Percentiles rank a stretch among this genome's conserved stretches.
Evolutionary conservation across 2,113 vertebrate genomes (phyloP).

Genomic region (Apus apus): DNA sequence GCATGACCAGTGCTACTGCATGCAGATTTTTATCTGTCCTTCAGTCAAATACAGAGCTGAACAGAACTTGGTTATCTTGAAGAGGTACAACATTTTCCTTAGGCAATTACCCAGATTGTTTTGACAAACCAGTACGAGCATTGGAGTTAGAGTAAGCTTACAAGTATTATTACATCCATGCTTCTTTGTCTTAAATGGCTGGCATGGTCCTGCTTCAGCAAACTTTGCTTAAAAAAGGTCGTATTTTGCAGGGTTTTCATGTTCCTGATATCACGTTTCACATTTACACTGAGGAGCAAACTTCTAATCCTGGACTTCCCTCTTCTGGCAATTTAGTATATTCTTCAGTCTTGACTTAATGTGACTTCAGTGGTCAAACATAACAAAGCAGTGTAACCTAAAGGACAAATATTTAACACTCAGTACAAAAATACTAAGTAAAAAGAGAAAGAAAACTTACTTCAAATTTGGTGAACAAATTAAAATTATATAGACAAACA

Average conservation of each 20-base stretch:
- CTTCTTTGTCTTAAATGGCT: not conserved
- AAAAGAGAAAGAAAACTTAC: not conserved
- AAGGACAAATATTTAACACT: not conserved
- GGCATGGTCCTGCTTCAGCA: not conserved
- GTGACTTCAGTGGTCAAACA: not conserved
- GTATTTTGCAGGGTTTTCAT: not conserved
- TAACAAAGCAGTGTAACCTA: not conserved
- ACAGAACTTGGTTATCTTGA: not conserved
- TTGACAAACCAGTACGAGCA: not conserved
- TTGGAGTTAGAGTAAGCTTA: not conserved
- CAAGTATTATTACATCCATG: not conserved
- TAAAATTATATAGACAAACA: not conserved
- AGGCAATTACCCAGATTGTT: not conserved
- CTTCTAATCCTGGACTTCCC: slow-evolving; percentile 64
- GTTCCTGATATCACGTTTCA: not conserved
- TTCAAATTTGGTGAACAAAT: not conserved
- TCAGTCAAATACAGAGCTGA: not conserved
- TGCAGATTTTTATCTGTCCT: rapidly evolving
- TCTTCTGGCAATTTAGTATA: slow-evolving; percentile 63
- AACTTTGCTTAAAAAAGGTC: not conserved
- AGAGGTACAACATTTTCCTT: not conserved
- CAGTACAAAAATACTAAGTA: not conserved
- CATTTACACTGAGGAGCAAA: not conserved
- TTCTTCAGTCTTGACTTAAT: not conserved
- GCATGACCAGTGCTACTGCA: not conserved